Conservation (phyloP, 2,888 invertebrate species). For the Apamea monoglypha region DNA sequence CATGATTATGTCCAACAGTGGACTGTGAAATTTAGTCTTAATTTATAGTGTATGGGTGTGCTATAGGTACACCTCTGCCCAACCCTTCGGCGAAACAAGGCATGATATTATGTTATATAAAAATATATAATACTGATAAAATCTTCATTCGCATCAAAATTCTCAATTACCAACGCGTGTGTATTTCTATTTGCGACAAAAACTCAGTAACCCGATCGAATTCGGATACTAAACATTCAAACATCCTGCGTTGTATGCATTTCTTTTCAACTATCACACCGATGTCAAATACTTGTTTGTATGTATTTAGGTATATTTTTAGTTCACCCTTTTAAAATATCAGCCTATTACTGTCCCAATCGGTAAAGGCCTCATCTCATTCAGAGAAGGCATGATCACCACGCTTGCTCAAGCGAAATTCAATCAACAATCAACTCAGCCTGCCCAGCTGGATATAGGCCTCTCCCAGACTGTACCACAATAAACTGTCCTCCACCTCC, state of each 20-base stretch:
- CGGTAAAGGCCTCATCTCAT: background rate
- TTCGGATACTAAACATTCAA: slow-evolving; percentile 46
- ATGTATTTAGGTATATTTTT: background rate
- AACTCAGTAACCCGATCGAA: slow-evolving; percentile 29
- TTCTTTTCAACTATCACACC: slow-evolving; percentile 23
- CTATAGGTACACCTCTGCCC: too few relatives aligned
- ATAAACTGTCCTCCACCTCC: background rate
- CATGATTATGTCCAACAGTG: background rate
- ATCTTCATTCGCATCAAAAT: background rate
- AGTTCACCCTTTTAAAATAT: background rate
- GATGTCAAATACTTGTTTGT: slow-evolving; percentile 12
- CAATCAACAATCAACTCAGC: background rate
- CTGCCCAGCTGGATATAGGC: background rate
- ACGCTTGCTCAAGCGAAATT: background rate
- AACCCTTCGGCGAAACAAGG: background rate
- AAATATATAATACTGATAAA: background rate
- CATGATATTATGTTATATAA: background rate
- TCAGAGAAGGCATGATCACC: background rate
- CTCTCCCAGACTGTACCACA: background rate
- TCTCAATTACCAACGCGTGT: slow-evolving; percentile 4
- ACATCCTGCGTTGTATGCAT: slow-evolving; percentile 40
- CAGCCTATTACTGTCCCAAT: background rate
- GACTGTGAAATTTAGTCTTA: background rate
- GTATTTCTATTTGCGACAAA: slow-evolving; percentile 35
- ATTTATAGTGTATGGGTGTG: background rate